Conservation (phyloP, 2,888 invertebrate species). For the Ormyrus thymus region DNA sequence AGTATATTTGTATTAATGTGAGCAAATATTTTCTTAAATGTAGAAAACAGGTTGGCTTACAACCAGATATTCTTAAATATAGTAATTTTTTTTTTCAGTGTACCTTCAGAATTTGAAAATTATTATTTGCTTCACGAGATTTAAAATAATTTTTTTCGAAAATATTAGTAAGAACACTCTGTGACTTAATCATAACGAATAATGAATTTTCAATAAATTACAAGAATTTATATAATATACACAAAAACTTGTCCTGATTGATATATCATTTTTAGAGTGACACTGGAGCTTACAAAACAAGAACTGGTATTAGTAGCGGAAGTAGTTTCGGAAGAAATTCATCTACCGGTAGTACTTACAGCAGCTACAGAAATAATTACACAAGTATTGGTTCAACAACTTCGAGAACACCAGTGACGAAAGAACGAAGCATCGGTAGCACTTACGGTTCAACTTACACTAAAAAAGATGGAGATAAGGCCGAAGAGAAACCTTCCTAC, state of each 20-base stretch:
- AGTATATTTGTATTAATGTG: no score
- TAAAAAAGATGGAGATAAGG: conserved; percentile 66
- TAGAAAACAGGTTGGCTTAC: no score
- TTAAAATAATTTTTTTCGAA: no score
- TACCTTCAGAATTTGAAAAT: no score
- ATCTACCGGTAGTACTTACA: conserved; percentile 63
- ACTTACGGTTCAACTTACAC: conserved; percentile 53
- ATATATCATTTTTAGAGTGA: conserved; percentile 64
- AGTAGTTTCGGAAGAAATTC: conserved; percentile 64
- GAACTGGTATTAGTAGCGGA: conserved; percentile 36
- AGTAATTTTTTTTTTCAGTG: no score
- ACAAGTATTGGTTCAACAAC: conserved; percentile 63
- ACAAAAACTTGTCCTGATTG: not conserved
- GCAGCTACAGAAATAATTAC: conserved; percentile 68
- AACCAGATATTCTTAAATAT: no score
- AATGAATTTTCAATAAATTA: not conserved
- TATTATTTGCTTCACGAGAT: no score
- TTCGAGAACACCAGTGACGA: conserved; percentile 60
- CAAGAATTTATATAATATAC: not conserved
- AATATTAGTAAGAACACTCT: no score
- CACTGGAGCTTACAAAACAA: conserved; percentile 65
- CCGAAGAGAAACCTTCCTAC: conserved; percentile 62
- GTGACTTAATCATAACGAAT: not conserved
- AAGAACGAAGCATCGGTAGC: conserved; percentile 65
- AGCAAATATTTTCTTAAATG: no score